phyloP scores from a whole-genome alignment of 2,888 invertebrate species.

The Leptopilina syphax region DNA sequence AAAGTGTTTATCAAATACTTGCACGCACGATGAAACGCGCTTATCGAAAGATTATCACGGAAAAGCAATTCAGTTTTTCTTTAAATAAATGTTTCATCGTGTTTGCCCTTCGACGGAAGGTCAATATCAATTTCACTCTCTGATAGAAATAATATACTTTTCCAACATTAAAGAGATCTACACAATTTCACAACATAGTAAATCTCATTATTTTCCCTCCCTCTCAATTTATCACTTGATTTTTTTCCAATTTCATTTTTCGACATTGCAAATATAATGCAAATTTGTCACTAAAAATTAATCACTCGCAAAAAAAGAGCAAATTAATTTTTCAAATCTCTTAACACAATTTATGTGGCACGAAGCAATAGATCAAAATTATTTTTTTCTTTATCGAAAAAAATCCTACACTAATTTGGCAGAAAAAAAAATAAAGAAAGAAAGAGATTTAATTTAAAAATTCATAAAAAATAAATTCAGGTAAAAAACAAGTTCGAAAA shows the following conservation, averaged over 20 bases:
- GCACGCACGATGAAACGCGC: neutral
- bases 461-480: no score
- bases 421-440: neutral
- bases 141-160: conserved; percentile 12
- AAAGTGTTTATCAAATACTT: conserved; percentile 21
- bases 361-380: conserved; percentile 3
- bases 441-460: conserved; percentile 1
- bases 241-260: neutral
- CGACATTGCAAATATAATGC: neutral
- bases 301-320: conserved; percentile 8
- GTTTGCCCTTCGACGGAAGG: conserved; percentile 9
- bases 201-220: neutral
- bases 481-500: no score
- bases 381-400: neutral
- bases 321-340: conserved; percentile 8
- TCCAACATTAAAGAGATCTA: conserved; percentile 7
- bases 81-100: conserved; percentile 6
- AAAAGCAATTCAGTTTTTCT: conserved; percentile 6
- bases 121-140: neutral
- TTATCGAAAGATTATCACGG: conserved; percentile 15
- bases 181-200: neutral
- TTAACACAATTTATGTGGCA: neutral
- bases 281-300: conserved; percentile 4
- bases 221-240: neutral
- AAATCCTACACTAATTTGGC: neutral